These are phyloP conservation scores for Drosophila fulvimacula DNA, from an alignment of 2,888 invertebrate species.

Conservation along the genomic window DNA sequence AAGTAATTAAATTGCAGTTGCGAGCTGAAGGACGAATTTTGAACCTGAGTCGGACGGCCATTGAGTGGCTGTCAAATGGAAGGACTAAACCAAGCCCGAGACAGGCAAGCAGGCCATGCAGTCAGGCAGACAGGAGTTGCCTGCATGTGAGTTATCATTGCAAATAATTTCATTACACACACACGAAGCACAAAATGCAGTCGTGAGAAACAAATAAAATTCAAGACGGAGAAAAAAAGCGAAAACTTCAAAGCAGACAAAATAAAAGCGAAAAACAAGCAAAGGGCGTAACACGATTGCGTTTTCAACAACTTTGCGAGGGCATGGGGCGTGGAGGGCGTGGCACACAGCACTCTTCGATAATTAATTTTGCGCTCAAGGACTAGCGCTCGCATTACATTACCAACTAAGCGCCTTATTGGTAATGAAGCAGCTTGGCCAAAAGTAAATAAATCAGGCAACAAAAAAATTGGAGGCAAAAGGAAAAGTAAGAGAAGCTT, in stretches of 20 bases:
- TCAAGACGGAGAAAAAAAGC: background rate
- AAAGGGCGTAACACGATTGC: slow-evolving; percentile 66
- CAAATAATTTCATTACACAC: slow-evolving; percentile 69
- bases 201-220: slow-evolving; percentile 65
- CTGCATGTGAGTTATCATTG: slow-evolving; percentile 61
- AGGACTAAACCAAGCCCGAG: background rate
- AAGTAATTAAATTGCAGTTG: slow-evolving; percentile 78
- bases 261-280: slow-evolving; percentile 56
- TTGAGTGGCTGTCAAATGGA: slow-evolving; percentile 16
- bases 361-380: slow-evolving; percentile 75
- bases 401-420: slow-evolving; percentile 70
- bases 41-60: slow-evolving; percentile 51
- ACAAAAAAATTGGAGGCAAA: slow-evolving; percentile 8
- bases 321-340: slow-evolving; percentile 12
- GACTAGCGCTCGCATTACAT: slow-evolving; percentile 57
- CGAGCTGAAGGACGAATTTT: slow-evolving; percentile 70
- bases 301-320: slow-evolving; percentile 29
- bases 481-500: background rate
- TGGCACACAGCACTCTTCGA: slow-evolving; percentile 44
- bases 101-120: background rate
- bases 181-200: slow-evolving; percentile 43
- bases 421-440: slow-evolving; percentile 51
- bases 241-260: slow-evolving; percentile 53
- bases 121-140: background rate
- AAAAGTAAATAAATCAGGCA: slow-evolving; percentile 26